Conservation (phyloP, 2,797 vertebrate species). For the Darevskia mixta region DNA sequence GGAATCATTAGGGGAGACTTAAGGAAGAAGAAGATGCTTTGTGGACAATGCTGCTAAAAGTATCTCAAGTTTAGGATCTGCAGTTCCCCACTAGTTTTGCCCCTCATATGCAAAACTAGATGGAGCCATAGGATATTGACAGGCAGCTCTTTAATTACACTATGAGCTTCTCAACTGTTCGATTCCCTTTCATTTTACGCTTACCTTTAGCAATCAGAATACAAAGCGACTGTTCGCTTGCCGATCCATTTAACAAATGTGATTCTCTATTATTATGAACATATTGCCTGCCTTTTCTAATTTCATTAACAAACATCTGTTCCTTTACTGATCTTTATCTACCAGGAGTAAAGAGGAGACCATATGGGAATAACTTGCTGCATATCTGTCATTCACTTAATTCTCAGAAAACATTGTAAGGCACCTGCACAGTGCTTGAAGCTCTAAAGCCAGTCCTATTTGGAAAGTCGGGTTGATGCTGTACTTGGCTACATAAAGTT, state of each 20-base stretch:
- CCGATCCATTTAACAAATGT: conserved; percentile 57
- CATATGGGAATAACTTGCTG: conserved; percentile 5
- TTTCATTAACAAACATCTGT: conserved; percentile 58
- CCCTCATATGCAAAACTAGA: conserved; percentile 12
- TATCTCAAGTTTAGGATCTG: conserved; percentile 22
- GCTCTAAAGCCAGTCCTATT: not conserved
- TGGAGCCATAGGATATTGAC: conserved; percentile 12
- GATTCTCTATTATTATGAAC: conserved; percentile 53
- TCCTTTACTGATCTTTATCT: conserved; percentile 52
- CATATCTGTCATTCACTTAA: conserved; percentile 34
- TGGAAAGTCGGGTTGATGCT: conserved; percentile 4
- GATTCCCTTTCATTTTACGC: conserved; percentile 33
- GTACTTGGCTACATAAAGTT: not conserved
- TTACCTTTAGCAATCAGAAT: conserved; percentile 48
- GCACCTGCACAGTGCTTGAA: not conserved
- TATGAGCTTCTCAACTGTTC: conserved; percentile 30
- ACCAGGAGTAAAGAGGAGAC: conserved; percentile 20
- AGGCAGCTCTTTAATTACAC: conserved; percentile 45
- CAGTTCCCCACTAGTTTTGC: not conserved
- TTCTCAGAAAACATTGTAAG: conserved; percentile 5
- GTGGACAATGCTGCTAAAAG: not conserved
- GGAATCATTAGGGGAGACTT: too few species aligned
- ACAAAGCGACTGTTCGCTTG: conserved; percentile 42
- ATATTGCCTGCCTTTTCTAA: conserved; percentile 46
- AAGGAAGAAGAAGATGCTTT: not conserved